phyloP scores from a whole-genome alignment of 2,888 invertebrate genomes.

The Bembecia ichneumoniformis region DNA sequence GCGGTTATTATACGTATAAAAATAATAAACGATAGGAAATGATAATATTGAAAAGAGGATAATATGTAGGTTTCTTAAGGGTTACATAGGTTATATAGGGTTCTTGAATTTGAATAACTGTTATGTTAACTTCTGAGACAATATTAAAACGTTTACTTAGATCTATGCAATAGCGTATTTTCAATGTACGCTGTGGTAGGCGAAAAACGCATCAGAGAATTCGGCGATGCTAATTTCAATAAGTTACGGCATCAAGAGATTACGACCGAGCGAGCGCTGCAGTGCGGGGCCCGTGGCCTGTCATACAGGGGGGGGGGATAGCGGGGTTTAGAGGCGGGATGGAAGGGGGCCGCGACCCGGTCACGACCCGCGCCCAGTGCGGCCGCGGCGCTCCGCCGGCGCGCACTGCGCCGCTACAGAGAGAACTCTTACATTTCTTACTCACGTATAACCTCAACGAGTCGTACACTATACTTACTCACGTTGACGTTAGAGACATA shows the following conservation, averaged over 20 bases:
- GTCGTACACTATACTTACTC: background rate
- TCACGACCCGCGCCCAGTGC: conserved; percentile 51
- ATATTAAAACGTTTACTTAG: background rate
- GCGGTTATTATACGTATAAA: too few relatives aligned
- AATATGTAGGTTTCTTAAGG: too few relatives aligned
- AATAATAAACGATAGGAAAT: too few relatives aligned
- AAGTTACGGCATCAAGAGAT: conserved; percentile 64
- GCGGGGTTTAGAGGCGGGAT: conserved; percentile 14
- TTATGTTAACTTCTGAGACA: background rate
- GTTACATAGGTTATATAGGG: too few relatives aligned
- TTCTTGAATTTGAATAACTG: too few relatives aligned
- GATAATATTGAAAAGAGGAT: too few relatives aligned
- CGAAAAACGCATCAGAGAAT: background rate
- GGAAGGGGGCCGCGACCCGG: conserved; percentile 52
- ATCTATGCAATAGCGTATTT: background rate
- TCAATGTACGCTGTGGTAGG: background rate
- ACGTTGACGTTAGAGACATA: background rate
- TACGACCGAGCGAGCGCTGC: conserved; percentile 37
- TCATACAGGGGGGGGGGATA: conserved; percentile 16
- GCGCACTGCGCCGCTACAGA: conserved; percentile 39
- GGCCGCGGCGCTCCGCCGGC: conserved; percentile 63
- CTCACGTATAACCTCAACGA: background rate
- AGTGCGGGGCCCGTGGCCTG: conserved; percentile 40
- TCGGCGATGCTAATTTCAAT: conserved; percentile 52
- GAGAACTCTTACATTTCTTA: background rate